A percentile compares a stretch with the other conserved stretches of the same genome.
These are phyloP conservation scores for Abrostola tripartita DNA, from an alignment of 2,888 invertebrate species.

Conservation along the genomic window DNA sequence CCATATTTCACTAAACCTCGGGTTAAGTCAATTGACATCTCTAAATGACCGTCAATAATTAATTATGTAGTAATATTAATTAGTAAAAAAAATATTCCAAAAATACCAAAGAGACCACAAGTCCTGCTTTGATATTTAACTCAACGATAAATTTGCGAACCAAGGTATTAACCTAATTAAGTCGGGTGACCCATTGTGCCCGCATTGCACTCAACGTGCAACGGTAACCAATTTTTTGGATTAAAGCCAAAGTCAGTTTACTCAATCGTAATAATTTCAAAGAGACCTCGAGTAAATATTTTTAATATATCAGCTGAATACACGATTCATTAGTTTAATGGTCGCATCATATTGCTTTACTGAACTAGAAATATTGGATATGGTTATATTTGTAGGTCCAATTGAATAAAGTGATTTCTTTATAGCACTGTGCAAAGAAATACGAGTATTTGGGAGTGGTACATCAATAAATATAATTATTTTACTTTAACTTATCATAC, in stretches of 20 bases:
- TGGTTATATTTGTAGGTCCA: neutral
- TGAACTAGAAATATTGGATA: constrained; percentile 13
- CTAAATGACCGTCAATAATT: no score
- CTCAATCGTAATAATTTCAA: constrained; percentile 47
- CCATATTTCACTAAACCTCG: no score
- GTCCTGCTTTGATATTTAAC: constrained; percentile 38
- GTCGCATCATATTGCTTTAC: constrained; percentile 19
- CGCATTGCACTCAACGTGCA: constrained; percentile 52
- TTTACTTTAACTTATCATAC: no score
- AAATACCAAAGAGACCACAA: constrained; percentile 28
- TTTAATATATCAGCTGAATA: constrained; percentile 43
- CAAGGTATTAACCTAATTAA: constrained; percentile 58
- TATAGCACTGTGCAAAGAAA: neutral
- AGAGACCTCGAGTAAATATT: constrained; percentile 48
- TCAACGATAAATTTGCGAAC: constrained; percentile 45
- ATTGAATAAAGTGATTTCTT: constrained; percentile 5
- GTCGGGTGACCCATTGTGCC: constrained; percentile 43
- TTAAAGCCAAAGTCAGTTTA: constrained; percentile 45
- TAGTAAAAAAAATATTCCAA: no score
- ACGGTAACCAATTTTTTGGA: constrained; percentile 44
- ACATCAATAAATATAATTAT: no score
- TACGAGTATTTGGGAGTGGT: neutral
- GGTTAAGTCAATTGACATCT: no score
- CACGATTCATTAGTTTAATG: constrained; percentile 29
- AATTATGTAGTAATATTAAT: no score